phyloP scores from a whole-genome alignment of 2,888 invertebrate species.

The Coelinius sp. region DNA sequence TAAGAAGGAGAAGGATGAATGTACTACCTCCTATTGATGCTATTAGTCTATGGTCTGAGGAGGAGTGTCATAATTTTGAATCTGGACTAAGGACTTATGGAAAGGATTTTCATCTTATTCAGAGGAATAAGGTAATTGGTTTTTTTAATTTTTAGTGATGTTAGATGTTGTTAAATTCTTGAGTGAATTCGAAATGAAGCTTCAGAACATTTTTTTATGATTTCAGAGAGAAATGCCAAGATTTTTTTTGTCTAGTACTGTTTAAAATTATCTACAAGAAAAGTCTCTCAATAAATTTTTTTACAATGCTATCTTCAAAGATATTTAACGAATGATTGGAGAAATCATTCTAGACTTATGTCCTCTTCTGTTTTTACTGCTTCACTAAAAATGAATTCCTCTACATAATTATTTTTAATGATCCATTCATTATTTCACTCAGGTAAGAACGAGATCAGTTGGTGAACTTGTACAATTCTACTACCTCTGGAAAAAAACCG shows the following conservation, averaged over 20 bases:
- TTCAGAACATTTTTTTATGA: background rate
- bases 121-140: conserved; percentile 84
- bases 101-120: conserved; percentile 96
- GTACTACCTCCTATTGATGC: conserved; percentile 80
- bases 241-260: background rate
- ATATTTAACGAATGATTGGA: no score
- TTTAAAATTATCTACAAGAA: no score
- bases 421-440: conserved; percentile 47
- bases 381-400: background rate
- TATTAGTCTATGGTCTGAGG: conserved; percentile 95
- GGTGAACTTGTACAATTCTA: conserved; percentile 98
- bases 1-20: conserved; percentile 84
- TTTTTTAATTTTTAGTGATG: background rate
- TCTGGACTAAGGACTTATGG: conserved; percentile 93
- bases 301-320: no score
- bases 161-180: background rate
- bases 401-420: conserved; percentile 2
- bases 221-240: no score
- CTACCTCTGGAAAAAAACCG: conserved; percentile 98
- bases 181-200: no score
- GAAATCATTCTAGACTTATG: no score
- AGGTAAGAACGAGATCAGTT: conserved; percentile 92
- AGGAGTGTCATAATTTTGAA: conserved; percentile 97
- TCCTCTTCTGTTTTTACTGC: no score
- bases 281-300: no score